Base-by-base conservation (phyloP, 2,797 vertebrate genomes). In the Phrynocephalus vlangalii region DNA sequence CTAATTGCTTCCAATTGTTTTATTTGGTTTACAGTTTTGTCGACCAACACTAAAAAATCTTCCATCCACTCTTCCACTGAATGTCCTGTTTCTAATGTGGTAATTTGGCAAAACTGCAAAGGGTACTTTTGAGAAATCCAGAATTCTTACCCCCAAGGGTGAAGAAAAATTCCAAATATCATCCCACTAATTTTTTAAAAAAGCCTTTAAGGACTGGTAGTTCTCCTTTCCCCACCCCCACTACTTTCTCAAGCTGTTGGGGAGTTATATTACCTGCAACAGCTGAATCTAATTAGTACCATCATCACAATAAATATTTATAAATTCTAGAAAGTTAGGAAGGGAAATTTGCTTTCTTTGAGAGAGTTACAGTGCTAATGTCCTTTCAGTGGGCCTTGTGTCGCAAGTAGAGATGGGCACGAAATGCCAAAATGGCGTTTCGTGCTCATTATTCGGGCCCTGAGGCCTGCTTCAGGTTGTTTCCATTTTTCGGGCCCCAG, bases 231-330 rank as follows among this genome's bases (percentile, higher is more conserved):
- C 11, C 28, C 16, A 22, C 26, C 2, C 44, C 3, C 22, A 16
- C 70, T 15, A 28, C 66, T 38, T 8, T 9, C 63, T 78, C 63
- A 91, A 90, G 10, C 92, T 91, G 82, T 91, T 44, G 90, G 88
- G 89, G 95, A 90, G 63, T 95, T 94, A 91, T 92, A 93, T 93
- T 94, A 94, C 93, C 92, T 94, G 91, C 86, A 91, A 87, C 94
- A 95, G 90, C 90, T 92, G 93, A 90, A 91, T 89, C 94, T 94
- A 95, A 96, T 95, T 94, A 95, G 93, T 92, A 86, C 70, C 3
- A 0, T 91, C 92, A 95, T 93, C 92, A 94, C 91, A 94, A 94
- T 92, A 93, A 94, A 91, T 92, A 91, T 92, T 95, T 94, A 86
- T 94, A 93, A 92, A 91, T 90, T 75, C 92, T 91, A 77, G 90